Percentiles rank a stretch among this genome's conserved stretches.
Evolutionary conservation across 2,797 vertebrate genomes (phyloP).

Genomic region (Champsocephalus esox): DNA sequence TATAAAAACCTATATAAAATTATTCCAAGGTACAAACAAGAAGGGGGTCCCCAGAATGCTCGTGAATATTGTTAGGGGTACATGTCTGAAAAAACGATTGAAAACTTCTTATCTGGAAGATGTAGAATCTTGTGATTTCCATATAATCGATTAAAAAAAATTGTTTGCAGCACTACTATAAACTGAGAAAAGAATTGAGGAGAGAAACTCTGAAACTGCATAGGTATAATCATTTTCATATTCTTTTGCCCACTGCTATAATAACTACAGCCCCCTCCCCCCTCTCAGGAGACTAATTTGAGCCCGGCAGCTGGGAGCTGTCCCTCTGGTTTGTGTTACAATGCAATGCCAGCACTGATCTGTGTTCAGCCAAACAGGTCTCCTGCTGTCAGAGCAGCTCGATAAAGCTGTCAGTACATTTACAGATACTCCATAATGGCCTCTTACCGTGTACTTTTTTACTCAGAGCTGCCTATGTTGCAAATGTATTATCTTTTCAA

Average conservation of each 20-base stretch:
- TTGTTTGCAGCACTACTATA: too few relatives aligned
- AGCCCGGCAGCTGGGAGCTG: constrained; percentile 27
- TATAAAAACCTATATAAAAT: too few relatives aligned
- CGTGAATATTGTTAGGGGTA: too few relatives aligned
- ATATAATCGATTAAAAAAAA: too few relatives aligned
- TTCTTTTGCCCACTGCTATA: not conserved
- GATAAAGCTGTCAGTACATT: not conserved
- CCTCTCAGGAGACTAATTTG: constrained; percentile 12
- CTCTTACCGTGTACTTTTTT: not conserved
- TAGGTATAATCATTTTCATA: not conserved
- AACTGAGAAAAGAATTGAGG: too few relatives aligned
- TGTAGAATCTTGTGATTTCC: too few relatives aligned
- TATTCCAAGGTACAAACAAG: too few relatives aligned
- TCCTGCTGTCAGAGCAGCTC: not conserved
- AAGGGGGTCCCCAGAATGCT: too few relatives aligned
- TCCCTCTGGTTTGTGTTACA: not conserved
- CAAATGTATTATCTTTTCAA: too few relatives aligned
- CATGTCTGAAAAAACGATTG: too few relatives aligned
- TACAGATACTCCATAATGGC: not conserved
- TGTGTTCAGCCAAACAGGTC: not conserved
- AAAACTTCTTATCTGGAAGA: too few relatives aligned
- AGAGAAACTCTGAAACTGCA: too few relatives aligned
- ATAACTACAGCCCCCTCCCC: constrained; percentile 8
- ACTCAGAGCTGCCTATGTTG: not conserved
- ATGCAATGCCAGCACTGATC: not conserved